A percentile compares a stretch with the other conserved stretches of the same genome.
Conservation (phyloP, 2,113 vertebrate genomes). For the Stegostoma tigrinum region DNA sequence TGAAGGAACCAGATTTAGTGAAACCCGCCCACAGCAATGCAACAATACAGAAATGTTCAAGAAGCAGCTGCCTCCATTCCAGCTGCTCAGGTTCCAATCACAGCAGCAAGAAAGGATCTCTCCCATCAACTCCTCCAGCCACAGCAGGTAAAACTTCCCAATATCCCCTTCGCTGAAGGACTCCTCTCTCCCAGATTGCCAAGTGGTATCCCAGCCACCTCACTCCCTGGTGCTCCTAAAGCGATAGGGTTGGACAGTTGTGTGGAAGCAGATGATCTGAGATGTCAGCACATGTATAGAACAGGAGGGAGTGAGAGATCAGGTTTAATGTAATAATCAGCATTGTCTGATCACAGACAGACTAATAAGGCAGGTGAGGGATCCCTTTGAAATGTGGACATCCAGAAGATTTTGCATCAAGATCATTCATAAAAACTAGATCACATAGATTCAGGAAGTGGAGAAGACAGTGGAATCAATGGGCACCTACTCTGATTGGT, state of each 20-base stretch:
- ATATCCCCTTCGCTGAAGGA: background rate
- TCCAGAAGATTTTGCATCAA: background rate
- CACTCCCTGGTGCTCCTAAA: background rate
- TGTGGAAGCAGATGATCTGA: background rate
- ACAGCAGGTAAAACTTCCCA: conserved; percentile 51
- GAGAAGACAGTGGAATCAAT: background rate
- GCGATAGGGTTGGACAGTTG: background rate
- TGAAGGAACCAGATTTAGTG: conserved; percentile 35
- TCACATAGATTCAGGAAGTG: background rate
- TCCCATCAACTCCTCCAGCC: conserved; percentile 41
- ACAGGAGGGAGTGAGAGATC: background rate
- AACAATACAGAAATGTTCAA: background rate
- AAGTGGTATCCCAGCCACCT: background rate
- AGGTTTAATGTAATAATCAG: background rate
- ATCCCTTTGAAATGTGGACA: background rate
- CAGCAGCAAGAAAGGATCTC: conserved; percentile 40
- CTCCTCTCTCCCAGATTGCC: background rate
- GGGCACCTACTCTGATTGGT: background rate
- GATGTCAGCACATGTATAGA: background rate
- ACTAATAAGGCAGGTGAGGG: background rate
- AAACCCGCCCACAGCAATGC: conserved; percentile 38
- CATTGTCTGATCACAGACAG: background rate
- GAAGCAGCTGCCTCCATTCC: background rate
- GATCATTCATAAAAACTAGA: background rate
- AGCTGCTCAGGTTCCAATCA: background rate